These are phyloP conservation scores for Protobothrops mucrosquamatus DNA, from an alignment of 2,113 vertebrate species.

Conservation along the genomic window DNA sequence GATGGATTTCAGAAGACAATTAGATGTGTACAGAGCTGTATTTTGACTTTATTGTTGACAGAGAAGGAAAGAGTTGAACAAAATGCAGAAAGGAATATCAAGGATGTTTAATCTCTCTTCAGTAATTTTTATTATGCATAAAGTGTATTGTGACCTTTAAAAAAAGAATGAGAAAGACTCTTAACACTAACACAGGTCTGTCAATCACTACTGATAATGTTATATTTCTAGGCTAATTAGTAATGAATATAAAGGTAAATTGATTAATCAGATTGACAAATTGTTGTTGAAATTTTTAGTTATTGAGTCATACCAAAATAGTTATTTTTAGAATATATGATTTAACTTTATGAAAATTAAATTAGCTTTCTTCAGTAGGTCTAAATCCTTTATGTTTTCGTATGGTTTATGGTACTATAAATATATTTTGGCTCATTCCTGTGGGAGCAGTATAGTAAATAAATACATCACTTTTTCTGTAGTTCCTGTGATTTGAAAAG, in stretches of 20 bases:
- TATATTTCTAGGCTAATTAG: neutral
- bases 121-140: neutral
- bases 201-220: neutral
- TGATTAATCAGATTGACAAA: neutral
- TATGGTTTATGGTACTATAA: neutral
- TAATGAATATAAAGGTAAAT: neutral
- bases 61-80: neutral
- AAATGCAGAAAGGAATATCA: neutral
- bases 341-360: neutral
- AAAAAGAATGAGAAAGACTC: neutral
- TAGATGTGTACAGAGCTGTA: neutral
- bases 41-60: neutral
- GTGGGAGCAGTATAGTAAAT: neutral
- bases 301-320: neutral
- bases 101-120: neutral
- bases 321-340: neutral
- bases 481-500: neutral
- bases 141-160: neutral
- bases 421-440: neutral
- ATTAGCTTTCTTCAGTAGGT: neutral
- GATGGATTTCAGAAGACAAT: slow-evolving; percentile 16
- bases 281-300: neutral
- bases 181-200: neutral
- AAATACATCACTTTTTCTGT: neutral
- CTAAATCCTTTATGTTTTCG: neutral